phyloP scores from a whole-genome alignment of 2,888 invertebrate species.

The Drosophila atripex region DNA sequence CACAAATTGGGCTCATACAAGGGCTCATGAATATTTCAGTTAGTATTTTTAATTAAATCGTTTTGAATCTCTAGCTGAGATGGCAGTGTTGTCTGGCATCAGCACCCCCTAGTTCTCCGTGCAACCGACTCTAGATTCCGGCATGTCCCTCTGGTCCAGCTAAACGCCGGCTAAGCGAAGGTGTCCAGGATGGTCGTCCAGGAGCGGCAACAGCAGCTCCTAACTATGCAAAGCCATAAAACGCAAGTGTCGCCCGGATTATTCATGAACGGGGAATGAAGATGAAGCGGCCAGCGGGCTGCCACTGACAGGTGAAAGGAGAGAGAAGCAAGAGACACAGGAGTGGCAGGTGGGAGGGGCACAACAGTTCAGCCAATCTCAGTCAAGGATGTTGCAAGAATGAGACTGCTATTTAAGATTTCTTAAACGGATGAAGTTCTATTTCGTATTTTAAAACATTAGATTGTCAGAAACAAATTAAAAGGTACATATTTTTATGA shows the following conservation, averaged over 20 bases:
- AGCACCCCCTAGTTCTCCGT: background rate
- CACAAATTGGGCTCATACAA: background rate
- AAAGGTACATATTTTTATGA: no score
- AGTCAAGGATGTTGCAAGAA: background rate
- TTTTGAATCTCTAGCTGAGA: background rate
- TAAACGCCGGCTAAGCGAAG: slow-evolving; percentile 30
- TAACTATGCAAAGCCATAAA: slow-evolving; percentile 74
- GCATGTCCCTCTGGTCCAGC: slow-evolving; percentile 13
- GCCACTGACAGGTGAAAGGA: slow-evolving; percentile 33
- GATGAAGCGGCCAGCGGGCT: slow-evolving; percentile 50
- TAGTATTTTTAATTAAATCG: no score
- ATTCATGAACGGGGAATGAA: slow-evolving; percentile 71
- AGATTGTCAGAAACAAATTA: no score
- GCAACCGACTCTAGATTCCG: background rate
- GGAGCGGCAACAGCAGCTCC: slow-evolving; percentile 17
- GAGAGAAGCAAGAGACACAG: background rate
- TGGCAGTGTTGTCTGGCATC: background rate
- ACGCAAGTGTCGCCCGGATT: slow-evolving; percentile 74
- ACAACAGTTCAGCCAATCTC: no score
- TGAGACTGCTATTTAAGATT: slow-evolving; percentile 9
- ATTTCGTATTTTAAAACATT: no score
- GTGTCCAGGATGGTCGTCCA: slow-evolving; percentile 5
- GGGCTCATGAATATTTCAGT: background rate
- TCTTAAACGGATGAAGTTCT: background rate
- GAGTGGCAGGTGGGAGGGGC: no score